Conservation (phyloP, 2,797 vertebrate genomes). For the Rallus crepitans region DNA sequence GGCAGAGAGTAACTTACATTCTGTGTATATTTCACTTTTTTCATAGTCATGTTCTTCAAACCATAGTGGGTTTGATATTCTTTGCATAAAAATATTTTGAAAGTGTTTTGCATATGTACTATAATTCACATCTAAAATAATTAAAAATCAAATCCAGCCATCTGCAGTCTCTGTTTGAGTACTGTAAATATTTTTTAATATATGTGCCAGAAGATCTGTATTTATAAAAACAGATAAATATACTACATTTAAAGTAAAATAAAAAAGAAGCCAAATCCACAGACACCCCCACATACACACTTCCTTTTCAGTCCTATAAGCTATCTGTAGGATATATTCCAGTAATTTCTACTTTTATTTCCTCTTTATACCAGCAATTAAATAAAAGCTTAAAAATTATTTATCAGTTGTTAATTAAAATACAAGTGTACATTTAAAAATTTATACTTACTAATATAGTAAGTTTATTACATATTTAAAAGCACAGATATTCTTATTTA, state of each 20-base stretch:
- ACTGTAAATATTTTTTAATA: not conserved
- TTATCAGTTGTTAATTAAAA: not conserved
- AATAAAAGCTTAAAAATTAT: not conserved
- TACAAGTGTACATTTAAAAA: not conserved
- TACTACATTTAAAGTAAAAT: not conserved
- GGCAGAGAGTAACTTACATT: not conserved
- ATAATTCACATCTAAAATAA: not conserved
- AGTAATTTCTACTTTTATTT: not conserved
- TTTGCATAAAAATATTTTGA: not conserved
- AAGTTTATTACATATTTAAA: not conserved
- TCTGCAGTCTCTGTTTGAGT: not conserved
- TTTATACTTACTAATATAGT: not conserved
- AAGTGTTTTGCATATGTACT: not conserved
- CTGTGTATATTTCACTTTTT: not conserved
- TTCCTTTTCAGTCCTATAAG: not conserved
- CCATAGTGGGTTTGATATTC: not conserved
- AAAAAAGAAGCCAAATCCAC: not conserved
- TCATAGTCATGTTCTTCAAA: not conserved
- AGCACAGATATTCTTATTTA: not conserved
- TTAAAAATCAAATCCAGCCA: not conserved
- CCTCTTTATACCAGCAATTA: not conserved
- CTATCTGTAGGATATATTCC: not conserved
- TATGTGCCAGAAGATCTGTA: not conserved
- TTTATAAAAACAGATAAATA: not conserved
- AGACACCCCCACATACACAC: accelerated